Percentiles rank a stretch among this genome's conserved stretches.
These are phyloP conservation scores for Schizopygopsis malacanthus DNA, from an alignment of 2,797 vertebrate genomes.

Conservation along the genomic window DNA sequence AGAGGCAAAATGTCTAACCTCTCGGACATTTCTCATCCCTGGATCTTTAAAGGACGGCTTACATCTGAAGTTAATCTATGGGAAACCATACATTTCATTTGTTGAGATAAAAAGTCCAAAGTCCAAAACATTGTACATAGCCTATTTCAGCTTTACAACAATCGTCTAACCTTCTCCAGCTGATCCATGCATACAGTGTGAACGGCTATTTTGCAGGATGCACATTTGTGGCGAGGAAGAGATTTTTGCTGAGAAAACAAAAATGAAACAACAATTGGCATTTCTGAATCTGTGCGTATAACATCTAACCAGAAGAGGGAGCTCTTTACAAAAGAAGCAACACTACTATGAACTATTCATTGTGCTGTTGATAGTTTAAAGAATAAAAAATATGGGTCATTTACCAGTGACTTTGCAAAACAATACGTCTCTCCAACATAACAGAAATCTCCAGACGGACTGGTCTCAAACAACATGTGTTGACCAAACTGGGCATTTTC, in stretches of 20 bases:
- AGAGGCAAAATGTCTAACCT: conserved; percentile 75
- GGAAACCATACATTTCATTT: not conserved
- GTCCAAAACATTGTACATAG: not conserved
- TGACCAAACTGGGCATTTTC: conserved; percentile 92
- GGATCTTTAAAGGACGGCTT: conserved; percentile 96
- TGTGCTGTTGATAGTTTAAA: not conserved
- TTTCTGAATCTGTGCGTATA: conserved; percentile 18
- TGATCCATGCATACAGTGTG: conserved; percentile 92
- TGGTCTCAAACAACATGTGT: conserved; percentile 96
- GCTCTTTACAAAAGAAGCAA: conserved; percentile 17
- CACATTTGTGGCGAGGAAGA: conserved; percentile 90
- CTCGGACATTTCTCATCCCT: conserved; percentile 86
- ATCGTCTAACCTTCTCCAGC: conserved; percentile 86
- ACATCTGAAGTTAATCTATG: conserved; percentile 96
- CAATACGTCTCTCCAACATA: conserved; percentile 95
- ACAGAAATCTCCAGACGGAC: conserved; percentile 93
- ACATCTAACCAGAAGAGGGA: conserved; percentile 42
- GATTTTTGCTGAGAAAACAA: conserved; percentile 87
- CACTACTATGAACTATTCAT: not conserved
- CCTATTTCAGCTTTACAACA: not conserved
- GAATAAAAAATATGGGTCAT: conserved; percentile 46
- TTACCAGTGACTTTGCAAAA: conserved; percentile 91
- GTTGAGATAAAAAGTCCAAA: not conserved
- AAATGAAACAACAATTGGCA: not conserved
- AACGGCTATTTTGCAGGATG: conserved; percentile 94